Evolutionary conservation across 2,797 vertebrate genomes (phyloP).

Genomic region (Enteromius trimaculatus): DNA sequence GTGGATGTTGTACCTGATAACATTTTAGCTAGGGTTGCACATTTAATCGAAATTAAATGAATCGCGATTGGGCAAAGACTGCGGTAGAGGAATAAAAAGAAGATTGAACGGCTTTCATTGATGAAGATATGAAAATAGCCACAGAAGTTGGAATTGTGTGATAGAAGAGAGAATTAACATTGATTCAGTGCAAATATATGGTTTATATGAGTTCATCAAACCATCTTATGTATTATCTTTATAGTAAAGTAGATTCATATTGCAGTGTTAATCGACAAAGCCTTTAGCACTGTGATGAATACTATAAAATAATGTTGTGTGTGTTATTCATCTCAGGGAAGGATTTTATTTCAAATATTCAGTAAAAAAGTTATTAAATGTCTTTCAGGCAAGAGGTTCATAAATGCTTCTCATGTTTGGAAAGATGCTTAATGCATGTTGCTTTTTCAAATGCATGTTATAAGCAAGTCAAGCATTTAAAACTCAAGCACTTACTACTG

Average conservation of each 20-base stretch:
- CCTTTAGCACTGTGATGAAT: too few species aligned
- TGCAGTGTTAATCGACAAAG: neutral
- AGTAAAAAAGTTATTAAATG: neutral
- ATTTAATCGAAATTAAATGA: neutral
- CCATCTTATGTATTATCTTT: neutral
- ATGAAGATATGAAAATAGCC: neutral
- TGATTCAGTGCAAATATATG: neutral
- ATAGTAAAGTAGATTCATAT: neutral
- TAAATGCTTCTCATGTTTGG: neutral
- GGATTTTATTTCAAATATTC: neutral
- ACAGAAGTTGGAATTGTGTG: neutral
- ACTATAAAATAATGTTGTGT: neutral
- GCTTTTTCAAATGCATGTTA: neutral
- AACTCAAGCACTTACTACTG: neutral
- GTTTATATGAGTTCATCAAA: neutral
- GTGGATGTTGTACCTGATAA: neutral
- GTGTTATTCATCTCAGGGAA: neutral
- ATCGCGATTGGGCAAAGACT: neutral
- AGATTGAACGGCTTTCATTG: neutral
- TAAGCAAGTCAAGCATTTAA: neutral
- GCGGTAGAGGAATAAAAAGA: neutral
- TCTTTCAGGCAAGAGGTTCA: neutral
- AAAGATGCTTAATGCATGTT: neutral
- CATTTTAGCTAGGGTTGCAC: neutral
- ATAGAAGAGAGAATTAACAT: neutral